Base-by-base conservation (phyloP, 2,888 invertebrate species). In the Trisateles emortualis region DNA sequence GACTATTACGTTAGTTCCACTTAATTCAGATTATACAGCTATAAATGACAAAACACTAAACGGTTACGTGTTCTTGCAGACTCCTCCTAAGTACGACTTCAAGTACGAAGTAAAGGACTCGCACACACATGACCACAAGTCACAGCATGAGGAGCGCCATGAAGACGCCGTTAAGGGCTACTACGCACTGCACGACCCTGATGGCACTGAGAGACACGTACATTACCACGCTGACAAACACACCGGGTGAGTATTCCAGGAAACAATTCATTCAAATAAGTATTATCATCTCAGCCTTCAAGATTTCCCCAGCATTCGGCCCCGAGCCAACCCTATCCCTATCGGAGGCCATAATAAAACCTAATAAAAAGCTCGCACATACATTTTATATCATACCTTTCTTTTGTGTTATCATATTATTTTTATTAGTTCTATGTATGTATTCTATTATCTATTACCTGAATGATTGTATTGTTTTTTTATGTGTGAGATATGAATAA, bases 101-200 rank as follows among this genome's bases (percentile, higher is more conserved):
- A 45, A 45, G 17, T 38, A 36, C n/a, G 16, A 46, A 9, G 22
- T 32, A 9, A 40, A 40, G 13, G 40, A 40, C 14, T 26, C 40
- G n/a, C 76, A 76, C 58, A 75, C 75, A 4, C 74, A 75, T 0
- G 75, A 77, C 46, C 68, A 64, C 43, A 75, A 75, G 61, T 70
- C 69, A 1, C 77, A 77, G 48, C 73, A 74, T 38, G 75, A 75
- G 54, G 52, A 59, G 8, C 73, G 76, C 17, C 71, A 73, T 40
- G 74, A 72, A 3, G 76, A 76, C 41, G 64, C 63, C 0, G 74
- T 77, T 16, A 72, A 67, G 51, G 76, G 75, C 1, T 60, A 57
- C 44, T 74, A 72, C 58, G 51, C 64, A 10, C 59, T 72, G 24
- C 72, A 69, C 41, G 65, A 72, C 40, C 72, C 72, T 11, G 74